These are phyloP conservation scores for Palythoa caribaeorum DNA, from an alignment of 92 coral and sea anemone genomes.

Conservation along the genomic window DNA sequence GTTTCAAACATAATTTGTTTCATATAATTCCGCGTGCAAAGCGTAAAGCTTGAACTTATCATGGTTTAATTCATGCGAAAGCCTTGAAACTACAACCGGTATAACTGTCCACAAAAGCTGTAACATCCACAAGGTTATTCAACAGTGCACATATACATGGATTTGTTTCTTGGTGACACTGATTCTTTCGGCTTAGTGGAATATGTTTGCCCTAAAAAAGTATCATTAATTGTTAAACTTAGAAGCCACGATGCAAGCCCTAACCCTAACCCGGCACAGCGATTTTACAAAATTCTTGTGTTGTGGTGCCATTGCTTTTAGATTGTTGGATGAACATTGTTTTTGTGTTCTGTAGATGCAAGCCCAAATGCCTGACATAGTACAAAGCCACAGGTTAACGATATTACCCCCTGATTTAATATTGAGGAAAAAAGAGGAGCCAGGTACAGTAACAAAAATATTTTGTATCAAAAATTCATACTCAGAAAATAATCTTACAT, in stretches of 20 bases:
- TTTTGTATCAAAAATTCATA: not conserved
- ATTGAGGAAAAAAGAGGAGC: conserved; percentile 34
- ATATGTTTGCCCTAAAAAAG: not conserved
- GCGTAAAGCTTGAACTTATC: too few relatives aligned
- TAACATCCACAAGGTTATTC: too few relatives aligned
- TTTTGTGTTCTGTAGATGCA: conserved; percentile 69
- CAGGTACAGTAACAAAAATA: conserved; percentile 46
- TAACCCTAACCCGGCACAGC: not conserved
- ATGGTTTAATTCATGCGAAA: too few relatives aligned
- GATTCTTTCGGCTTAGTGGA: not conserved
- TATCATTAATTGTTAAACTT: too few relatives aligned
- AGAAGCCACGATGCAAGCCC: not conserved
- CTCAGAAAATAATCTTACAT: too few relatives aligned
- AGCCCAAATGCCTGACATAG: conserved; percentile 81
- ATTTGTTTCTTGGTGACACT: not conserved
- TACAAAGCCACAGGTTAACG: conserved; percentile 49
- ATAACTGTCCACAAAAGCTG: too few relatives aligned
- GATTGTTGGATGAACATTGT: not conserved
- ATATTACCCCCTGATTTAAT: conserved; percentile 60
- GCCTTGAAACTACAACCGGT: too few relatives aligned
- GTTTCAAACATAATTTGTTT: too few relatives aligned
- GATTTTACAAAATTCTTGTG: not conserved
- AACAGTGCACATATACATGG: too few relatives aligned
- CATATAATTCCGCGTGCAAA: too few relatives aligned
- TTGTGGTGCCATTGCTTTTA: not conserved